Evolutionary conservation across 2,113 vertebrate genomes (phyloP).

Genomic region (Ardeotis arabs): DNA sequence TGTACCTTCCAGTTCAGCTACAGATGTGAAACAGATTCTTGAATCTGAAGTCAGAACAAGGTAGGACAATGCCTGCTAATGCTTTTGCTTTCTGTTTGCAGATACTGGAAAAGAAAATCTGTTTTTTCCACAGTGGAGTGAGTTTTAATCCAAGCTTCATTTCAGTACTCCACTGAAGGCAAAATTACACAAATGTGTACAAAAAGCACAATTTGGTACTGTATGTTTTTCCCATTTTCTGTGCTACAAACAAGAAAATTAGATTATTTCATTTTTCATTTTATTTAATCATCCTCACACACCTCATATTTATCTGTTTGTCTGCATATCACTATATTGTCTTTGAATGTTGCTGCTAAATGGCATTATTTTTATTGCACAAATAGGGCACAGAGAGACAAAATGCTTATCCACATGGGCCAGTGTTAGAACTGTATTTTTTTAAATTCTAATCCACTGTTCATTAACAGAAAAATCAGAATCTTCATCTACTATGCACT

Average conservation of each 20-base stretch:
- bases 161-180: not conserved
- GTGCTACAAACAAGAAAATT: not conserved
- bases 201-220: not conserved
- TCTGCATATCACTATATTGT: not conserved
- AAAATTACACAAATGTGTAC: not conserved
- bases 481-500: not conserved
- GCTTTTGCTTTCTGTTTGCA: conserved; percentile 24
- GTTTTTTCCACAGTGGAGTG: not conserved
- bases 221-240: not conserved
- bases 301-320: not conserved
- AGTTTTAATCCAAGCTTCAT: not conserved
- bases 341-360: not conserved
- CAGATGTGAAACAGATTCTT: not conserved
- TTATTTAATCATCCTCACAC: not conserved
- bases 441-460: not conserved
- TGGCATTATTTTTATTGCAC: not conserved
- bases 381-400: not conserved
- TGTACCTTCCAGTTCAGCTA: not conserved
- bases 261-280: not conserved
- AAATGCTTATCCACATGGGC: not conserved
- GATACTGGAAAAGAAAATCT: not conserved
- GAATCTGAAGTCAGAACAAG: not conserved
- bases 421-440: not conserved
- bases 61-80: not conserved
- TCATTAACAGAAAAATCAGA: not conserved